Evolutionary conservation across 64 coral and sea anemone species (phyloP), one percentile per base, ranked within the genome.

Genomic region (Porites australiensis): DNA sequence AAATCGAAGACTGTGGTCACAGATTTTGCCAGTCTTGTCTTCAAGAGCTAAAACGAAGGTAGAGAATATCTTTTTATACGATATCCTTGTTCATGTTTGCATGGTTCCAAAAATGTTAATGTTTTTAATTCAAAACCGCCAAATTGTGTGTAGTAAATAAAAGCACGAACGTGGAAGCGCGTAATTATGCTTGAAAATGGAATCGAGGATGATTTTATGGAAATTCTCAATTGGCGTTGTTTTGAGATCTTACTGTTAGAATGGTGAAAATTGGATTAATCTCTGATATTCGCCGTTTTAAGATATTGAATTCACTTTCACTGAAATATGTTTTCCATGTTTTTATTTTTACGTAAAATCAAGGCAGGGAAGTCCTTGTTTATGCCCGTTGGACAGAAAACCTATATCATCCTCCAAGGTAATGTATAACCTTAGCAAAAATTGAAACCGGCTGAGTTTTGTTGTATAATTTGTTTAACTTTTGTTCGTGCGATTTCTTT

Each of bases 1-100:
- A 98, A 88, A 96, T 98, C 52, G 97, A 98, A 63, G 97, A 98
- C 27, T 98, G 97, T 75, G 97, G 97, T 15, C 97, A 98, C 62
- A 82, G 97, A 46, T 96, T 98, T 76, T 98, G 97, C 64, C 94
- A 98, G 48, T 96, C 94, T 11, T 98, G 97, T 88, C 82, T 98
- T 52, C 97, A 98, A 75, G 97, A 98, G 71, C 72, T 98, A 58
- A 92, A 90, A 74, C 88, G 94, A 91, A 86, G 93, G 97, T 98
- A 37, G 27, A 37, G 27, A 37, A 82, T 67, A 11, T 49, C 43
- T 88, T 50, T 74, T 53, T 43, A 2, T 14, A 58, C 37, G 6
- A 73, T 54, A 3, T 74, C 50, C n/a, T 55, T 57, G 4, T 13
- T 57, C 14, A 64, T 59, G 67, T 50, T 73, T 58, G 49, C 57